These are phyloP conservation scores for Machaerirhynchus nigripectus DNA, from an alignment of 2,113 vertebrate genomes.

Conservation along the genomic window DNA sequence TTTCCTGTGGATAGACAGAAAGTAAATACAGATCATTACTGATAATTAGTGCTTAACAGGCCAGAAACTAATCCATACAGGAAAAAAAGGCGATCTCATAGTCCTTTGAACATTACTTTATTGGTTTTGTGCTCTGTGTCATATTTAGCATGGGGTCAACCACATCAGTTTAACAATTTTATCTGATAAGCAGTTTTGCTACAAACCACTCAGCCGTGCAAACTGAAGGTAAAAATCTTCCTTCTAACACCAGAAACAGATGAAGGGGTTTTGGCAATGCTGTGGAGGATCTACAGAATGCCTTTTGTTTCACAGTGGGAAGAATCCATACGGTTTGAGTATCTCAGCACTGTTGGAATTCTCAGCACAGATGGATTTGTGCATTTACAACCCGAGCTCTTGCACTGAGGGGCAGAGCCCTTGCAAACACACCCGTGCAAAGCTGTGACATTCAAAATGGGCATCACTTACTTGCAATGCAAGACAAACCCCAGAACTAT, in stretches of 20 bases:
- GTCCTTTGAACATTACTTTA: neutral
- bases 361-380: constrained; percentile 1
- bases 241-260: neutral
- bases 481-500: neutral
- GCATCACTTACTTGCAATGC: neutral
- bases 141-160: neutral
- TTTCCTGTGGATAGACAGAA: constrained; percentile 76
- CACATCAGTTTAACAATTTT: neutral
- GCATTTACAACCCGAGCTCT: constrained; percentile 2
- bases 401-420: neutral
- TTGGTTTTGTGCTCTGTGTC: neutral
- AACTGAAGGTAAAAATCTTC: neutral
- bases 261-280: neutral
- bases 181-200: neutral
- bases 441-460: neutral
- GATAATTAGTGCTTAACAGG: constrained; percentile 12
- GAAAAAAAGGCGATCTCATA: neutral
- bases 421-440: neutral
- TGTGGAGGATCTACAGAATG: neutral
- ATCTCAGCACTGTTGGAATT: neutral
- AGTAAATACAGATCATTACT: constrained; percentile 6
- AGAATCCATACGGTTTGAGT: neutral
- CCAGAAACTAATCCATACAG: neutral
- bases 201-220: neutral
- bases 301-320: neutral